Evolutionary conservation across 2,888 invertebrate species (phyloP).

Genomic region (Clistopyga incitator): DNA sequence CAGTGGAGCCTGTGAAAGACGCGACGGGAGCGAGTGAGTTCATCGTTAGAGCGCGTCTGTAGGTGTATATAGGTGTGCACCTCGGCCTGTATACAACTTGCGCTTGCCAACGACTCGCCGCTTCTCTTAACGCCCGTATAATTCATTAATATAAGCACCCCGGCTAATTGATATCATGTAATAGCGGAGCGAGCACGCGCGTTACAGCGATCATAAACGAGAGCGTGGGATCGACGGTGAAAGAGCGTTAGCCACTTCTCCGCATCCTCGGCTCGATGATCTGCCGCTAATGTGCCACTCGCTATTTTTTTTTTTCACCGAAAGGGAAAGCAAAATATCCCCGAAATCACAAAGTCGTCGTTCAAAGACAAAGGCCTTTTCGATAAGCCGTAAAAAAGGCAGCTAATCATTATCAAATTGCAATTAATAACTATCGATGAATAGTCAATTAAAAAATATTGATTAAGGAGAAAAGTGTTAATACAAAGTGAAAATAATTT

Average conservation of each 20-base stretch:
- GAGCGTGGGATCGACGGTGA: conserved; percentile 68
- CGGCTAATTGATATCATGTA: conserved; percentile 74
- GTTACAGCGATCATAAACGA: conserved; percentile 68
- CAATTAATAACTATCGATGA: neutral
- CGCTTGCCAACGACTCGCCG: conserved; percentile 62
- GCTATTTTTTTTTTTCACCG: neutral
- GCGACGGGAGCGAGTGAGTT: conserved; percentile 56
- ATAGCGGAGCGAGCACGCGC: conserved; percentile 67
- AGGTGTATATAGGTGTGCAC: neutral
- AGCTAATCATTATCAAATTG: neutral
- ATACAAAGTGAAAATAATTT: too few relatives aligned
- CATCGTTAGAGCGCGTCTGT: conserved; percentile 28
- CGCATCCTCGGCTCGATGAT: conserved; percentile 56
- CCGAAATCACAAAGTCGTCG: conserved; percentile 5
- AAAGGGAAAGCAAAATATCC: conserved; percentile 13
- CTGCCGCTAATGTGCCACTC: conserved; percentile 43
- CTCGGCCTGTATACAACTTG: conserved; percentile 38
- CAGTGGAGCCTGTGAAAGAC: conserved; percentile 52
- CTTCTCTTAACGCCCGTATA: conserved; percentile 69
- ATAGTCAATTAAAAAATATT: neutral
- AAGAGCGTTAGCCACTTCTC: conserved; percentile 62
- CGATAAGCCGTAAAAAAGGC: neutral
- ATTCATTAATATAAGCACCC: conserved; percentile 74
- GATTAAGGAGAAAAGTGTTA: neutral
- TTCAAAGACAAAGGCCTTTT: neutral